Percentiles rank a stretch among this genome's conserved stretches.
phyloP scores from a whole-genome alignment of 1,140 invertebrate genomes.

The Neomicropteryx cornuta region DNA sequence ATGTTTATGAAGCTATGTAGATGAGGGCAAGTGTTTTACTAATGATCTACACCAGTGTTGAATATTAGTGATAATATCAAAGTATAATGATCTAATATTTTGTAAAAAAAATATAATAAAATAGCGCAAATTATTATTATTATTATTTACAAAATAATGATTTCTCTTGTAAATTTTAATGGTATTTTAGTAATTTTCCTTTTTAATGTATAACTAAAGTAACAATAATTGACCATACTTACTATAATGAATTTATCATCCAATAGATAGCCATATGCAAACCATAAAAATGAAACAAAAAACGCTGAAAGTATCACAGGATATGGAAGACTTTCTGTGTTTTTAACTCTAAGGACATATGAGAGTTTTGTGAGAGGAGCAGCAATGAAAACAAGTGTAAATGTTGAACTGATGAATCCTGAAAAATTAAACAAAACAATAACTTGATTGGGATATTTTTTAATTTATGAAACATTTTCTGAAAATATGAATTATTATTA shows the following conservation, averaged over 20 bases:
- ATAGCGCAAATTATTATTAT: neutral
- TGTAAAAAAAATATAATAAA: neutral
- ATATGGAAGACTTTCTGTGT: conserved; percentile 66
- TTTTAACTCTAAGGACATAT: conserved; percentile 63
- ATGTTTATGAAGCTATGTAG: no score
- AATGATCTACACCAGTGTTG: no score
- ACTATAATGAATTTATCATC: conserved; percentile 62
- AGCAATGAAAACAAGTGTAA: conserved; percentile 68
- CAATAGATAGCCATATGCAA: conserved; percentile 58
- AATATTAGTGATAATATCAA: neutral
- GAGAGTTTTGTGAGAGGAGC: conserved; percentile 65
- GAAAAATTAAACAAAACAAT: conserved; percentile 19
- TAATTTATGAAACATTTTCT: conserved; percentile 5
- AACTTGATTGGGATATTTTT: conserved; percentile 8
- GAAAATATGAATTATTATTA: neutral
- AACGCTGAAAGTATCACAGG: conserved; percentile 66
- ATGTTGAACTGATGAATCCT: conserved; percentile 55
- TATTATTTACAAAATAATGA: neutral
- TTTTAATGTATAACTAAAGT: conserved; percentile 1
- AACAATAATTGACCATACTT: conserved; percentile 16
- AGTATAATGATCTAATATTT: neutral
- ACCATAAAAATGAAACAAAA: conserved; percentile 63
- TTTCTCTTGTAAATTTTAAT: neutral
- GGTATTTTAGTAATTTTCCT: neutral
- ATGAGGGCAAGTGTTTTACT: no score